Evolutionary conservation across 2,888 invertebrate genomes (phyloP), one percentile per base, ranked within the genome.

Genomic region (Drosophila subsilvestris): DNA sequence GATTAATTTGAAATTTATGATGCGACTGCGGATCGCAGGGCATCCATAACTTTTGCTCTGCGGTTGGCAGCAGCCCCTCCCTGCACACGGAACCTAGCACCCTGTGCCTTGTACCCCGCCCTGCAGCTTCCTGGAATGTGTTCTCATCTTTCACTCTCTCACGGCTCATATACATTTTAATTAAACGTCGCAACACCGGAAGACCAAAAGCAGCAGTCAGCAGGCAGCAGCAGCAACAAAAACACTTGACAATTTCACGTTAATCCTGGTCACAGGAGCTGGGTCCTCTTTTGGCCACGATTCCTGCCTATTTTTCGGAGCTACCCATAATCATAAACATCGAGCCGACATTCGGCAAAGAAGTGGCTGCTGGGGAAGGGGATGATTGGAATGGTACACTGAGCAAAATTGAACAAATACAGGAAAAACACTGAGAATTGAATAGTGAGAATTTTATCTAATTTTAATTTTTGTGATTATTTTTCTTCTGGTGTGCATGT

Each of bases 1-100:
- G 85, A 85, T 85, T 85, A 89, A 85, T 85, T 89, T 87, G 89
- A 85, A 89, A 85, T 89, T 85, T 85, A 85, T 89, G 89, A 87
- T 72, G 78, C 74, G 68, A 44, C 61, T 47, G 72, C 54, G 59
- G 44, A 58, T 51, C 53, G 51, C 29, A 54, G 73, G 71, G 63
- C 60, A 71, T 55, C 69, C 85, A 84, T 86, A 80, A 78, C 85
- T 88, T 84, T 80, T 74, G 73, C 69, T 68, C 67, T 78, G 69
- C 61, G 66, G 69, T 63, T 55, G 37, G 10, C n/a, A 27, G 12
- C 14, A 37, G 25, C 12, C 8, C 18, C 10, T 43, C 37, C 60
- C 18, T 20, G 12, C 22, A n/a, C 55, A n/a, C 27, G 25, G 10
- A 1, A 4, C 32, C 32, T 6, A 12, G 12, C 12, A 32, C 32